Conservation (phyloP, 2,888 invertebrate genomes). For the Apodemia hepburni region DNA sequence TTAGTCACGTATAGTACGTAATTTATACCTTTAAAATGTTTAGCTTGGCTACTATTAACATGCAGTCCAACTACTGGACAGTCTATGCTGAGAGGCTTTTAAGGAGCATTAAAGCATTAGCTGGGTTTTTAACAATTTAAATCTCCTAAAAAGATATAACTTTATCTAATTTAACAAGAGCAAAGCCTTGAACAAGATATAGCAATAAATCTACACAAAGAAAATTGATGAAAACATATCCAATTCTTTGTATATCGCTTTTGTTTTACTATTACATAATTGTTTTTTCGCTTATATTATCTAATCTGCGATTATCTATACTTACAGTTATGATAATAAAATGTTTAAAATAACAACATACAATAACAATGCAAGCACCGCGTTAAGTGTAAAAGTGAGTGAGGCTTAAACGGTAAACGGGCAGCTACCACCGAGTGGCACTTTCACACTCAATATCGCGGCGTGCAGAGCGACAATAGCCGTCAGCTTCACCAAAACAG, state of each 20-base stretch:
- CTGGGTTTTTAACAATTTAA: too few relatives aligned
- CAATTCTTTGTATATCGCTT: neutral
- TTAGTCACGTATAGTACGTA: constrained; percentile 7
- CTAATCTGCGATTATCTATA: neutral
- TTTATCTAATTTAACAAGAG: too few relatives aligned
- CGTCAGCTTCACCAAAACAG: constrained; percentile 17
- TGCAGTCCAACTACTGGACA: neutral
- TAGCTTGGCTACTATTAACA: neutral
- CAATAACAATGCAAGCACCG: constrained; percentile 35
- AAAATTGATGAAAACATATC: neutral
- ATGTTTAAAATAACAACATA: constrained; percentile 23
- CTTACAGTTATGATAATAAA: neutral
- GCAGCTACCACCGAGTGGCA: constrained; percentile 50
- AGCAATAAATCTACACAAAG: too few relatives aligned
- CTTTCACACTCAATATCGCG: constrained; percentile 59
- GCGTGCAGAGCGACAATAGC: constrained; percentile 18
- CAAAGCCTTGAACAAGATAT: too few relatives aligned
- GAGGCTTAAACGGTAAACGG: constrained; percentile 58
- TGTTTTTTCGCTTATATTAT: too few relatives aligned
- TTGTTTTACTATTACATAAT: too few relatives aligned
- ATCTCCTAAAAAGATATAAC: too few relatives aligned
- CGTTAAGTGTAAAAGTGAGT: constrained; percentile 52
- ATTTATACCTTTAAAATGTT: constrained; percentile 5
- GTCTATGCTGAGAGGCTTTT: too few relatives aligned
- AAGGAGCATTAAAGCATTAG: too few relatives aligned